These are phyloP conservation scores for Aurelia coerulea DNA, from an alignment of 30 jellyfish, hydroid and myxozoan species.

Conservation along the genomic window DNA sequence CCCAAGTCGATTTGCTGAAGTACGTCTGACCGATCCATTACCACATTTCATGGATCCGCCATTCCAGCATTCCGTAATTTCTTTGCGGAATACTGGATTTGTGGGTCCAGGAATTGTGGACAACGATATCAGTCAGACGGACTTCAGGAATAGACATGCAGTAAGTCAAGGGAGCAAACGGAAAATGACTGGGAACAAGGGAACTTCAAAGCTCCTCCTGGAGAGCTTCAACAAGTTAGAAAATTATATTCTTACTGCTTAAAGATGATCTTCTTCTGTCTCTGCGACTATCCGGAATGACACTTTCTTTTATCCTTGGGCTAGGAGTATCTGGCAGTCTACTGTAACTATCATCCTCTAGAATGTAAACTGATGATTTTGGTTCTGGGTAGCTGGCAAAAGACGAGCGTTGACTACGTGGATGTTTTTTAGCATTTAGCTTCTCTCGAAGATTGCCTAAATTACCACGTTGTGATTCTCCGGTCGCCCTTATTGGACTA, in stretches of 20 bases:
- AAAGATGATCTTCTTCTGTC: not conserved
- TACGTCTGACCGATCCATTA: too few relatives aligned
- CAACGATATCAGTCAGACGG: too few relatives aligned
- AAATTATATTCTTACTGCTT: not conserved
- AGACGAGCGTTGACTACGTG: constrained; percentile 18
- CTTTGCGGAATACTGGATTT: too few relatives aligned
- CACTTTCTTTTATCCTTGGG: not conserved
- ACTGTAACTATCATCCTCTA: constrained; percentile 1
- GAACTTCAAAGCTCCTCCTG: too few relatives aligned
- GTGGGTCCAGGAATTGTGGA: too few relatives aligned
- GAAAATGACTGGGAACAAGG: too few relatives aligned
- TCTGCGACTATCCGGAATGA: not conserved
- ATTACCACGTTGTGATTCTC: not conserved
- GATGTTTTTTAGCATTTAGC: not conserved
- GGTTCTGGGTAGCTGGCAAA: constrained; percentile 9
- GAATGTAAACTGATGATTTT: not conserved
- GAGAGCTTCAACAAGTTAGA: too few relatives aligned
- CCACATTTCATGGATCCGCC: too few relatives aligned
- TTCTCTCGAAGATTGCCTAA: not conserved
- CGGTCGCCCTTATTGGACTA: not conserved
- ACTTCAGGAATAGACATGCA: too few relatives aligned
- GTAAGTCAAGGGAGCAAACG: too few relatives aligned
- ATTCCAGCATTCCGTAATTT: too few relatives aligned
- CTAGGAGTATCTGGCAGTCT: not conserved
- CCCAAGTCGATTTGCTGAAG: too few relatives aligned